phyloP scores from a whole-genome alignment of 2,113 vertebrate species.

The Orthonyx spaldingii region DNA sequence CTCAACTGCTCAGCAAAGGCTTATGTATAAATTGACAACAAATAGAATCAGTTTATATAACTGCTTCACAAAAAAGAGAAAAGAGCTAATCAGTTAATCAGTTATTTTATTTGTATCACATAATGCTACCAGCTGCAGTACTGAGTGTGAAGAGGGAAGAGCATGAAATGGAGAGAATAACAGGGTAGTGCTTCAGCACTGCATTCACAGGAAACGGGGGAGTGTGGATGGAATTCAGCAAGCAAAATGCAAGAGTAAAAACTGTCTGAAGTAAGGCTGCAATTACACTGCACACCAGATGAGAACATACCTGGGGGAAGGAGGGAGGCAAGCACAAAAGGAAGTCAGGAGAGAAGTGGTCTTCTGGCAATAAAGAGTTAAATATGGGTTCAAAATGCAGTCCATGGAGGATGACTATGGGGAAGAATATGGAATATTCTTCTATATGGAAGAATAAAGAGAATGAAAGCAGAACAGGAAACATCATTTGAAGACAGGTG shows the following conservation, averaged over 20 bases:
- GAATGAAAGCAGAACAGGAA: background rate
- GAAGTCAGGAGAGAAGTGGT: background rate
- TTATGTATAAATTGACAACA: conserved; percentile 51
- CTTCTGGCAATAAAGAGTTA: background rate
- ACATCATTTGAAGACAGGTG: background rate
- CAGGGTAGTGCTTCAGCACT: background rate
- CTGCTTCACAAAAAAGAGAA: conserved; percentile 11
- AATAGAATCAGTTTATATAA: conserved; percentile 58
- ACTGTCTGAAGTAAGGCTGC: background rate
- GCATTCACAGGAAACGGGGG: background rate
- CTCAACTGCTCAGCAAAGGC: conserved; percentile 52
- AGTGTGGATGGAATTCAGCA: background rate
- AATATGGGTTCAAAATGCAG: background rate
- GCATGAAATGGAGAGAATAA: background rate
- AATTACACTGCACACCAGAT: background rate
- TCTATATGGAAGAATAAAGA: background rate
- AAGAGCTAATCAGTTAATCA: conserved; percentile 65
- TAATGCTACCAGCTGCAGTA: conserved; percentile 48
- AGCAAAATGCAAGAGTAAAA: background rate
- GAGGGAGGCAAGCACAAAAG: background rate
- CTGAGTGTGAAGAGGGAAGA: background rate
- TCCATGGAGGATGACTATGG: background rate
- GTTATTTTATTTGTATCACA: conserved; percentile 59
- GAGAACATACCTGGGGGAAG: background rate
- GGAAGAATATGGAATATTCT: too few species aligned